Conservation (phyloP, 2,113 vertebrate genomes). For the Ochotona curzoniae region DNA sequence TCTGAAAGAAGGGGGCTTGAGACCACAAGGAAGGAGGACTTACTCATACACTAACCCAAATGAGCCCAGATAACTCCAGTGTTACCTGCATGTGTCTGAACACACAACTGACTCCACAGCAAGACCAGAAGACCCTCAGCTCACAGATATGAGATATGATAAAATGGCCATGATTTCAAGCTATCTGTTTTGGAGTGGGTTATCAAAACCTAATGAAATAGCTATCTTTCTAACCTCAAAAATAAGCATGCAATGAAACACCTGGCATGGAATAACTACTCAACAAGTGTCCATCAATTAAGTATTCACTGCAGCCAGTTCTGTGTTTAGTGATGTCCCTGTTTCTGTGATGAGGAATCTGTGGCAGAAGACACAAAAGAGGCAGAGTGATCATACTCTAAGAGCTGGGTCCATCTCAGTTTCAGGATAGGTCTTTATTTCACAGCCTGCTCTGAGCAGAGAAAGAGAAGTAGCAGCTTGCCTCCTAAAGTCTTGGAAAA, state of each 20-base stretch:
- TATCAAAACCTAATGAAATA: neutral
- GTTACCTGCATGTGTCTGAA: neutral
- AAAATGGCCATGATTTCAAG: neutral
- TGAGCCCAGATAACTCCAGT: neutral
- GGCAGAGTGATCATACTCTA: accelerated
- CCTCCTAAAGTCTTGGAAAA: neutral
- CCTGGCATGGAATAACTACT: neutral
- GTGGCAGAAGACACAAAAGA: neutral
- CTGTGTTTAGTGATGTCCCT: accelerated
- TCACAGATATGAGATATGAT: neutral
- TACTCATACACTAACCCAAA: too few species aligned
- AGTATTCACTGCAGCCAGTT: neutral
- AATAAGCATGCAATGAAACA: neutral
- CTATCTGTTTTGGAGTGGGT: neutral
- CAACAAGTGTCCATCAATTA: neutral
- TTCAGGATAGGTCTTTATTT: neutral
- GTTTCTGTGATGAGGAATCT: neutral
- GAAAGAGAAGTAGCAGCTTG: neutral
- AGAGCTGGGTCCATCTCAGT: neutral
- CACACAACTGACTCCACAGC: accelerated
- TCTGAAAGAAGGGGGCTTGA: neutral
- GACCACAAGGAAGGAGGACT: neutral
- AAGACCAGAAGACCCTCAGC: neutral
- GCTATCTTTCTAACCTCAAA: neutral
- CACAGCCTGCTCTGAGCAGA: neutral